Evolutionary conservation across 2,888 invertebrate species (phyloP), one percentile per base, ranked within the genome.

Genomic region (Cerastis leucographa): DNA sequence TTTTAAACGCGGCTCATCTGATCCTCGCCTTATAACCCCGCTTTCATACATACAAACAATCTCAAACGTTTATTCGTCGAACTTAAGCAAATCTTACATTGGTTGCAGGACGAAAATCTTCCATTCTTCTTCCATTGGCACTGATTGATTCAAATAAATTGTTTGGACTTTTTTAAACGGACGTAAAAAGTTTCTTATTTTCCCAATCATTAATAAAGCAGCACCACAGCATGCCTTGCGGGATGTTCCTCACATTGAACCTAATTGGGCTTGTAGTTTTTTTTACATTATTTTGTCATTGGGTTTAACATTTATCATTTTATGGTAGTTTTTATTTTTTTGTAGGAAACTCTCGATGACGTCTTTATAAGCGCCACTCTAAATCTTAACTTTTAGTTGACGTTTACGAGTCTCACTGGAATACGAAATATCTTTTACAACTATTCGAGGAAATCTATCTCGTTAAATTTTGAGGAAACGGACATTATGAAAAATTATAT

Each of bases 381-480:
- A 78, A 72, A 84, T 81, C 54, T 67, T 68, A 64, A 64, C 68
- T 65, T 71, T 59, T 59, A 68, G 40, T 56, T 22, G 79, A 82
- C 82, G 66, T 81, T 85, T 85, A 82, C 59, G 69, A 76, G 44
- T 62, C 35, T 40, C 6, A 35, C 17, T 46, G 9, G 22, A 71
- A 81, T 22, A 67, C 56, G n/a, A 54, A 54, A 54, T 64, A 44
- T 51, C 0, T 68, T 67, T 67, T 56, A 71, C 35, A 40, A 78
- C 54, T 29, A 17, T 17, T 42, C 25, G 12, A 29, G n/a, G 40
- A 56, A 74, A 64, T 49, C 22, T 67, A 62, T 51, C 35, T 64
- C 42, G 35, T 44, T 8, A 44, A 61, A 51, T 81, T 59, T 42
- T 49, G 44, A 49, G 42, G 56, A 59, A 80, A 81, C 51, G 25